phyloP scores from a whole-genome alignment of 2,888 invertebrate genomes.

The Sepioteuthis lessoniana region DNA sequence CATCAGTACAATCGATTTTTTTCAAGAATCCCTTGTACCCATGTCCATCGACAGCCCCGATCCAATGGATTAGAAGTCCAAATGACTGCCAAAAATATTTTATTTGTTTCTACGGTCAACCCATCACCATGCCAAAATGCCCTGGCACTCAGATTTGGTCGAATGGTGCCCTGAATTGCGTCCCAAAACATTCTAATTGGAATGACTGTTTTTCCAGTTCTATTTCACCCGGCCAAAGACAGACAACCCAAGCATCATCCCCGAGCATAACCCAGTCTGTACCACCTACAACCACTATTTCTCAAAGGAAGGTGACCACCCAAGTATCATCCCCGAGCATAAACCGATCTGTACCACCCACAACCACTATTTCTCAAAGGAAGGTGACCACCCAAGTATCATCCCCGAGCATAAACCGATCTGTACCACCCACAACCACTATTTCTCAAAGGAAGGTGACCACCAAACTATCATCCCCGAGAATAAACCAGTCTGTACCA shows the following conservation, averaged over 20 bases:
- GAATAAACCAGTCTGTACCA: neutral
- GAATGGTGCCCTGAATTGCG: constrained; percentile 56
- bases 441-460: too few relatives aligned
- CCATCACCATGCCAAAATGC: constrained; percentile 56
- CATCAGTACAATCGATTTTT: neutral
- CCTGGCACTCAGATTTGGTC: constrained; percentile 58
- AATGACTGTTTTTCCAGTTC: constrained; percentile 54
- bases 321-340: neutral
- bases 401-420: neutral
- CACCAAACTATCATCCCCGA: neutral
- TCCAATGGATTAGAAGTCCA: constrained; percentile 56
- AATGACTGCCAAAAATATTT: constrained; percentile 56
- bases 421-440: neutral
- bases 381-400: neutral
- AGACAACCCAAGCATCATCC: neutral
- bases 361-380: too few relatives aligned
- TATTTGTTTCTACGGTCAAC: constrained; percentile 58
- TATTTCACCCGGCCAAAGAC: neutral
- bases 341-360: neutral
- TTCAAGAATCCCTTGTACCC: constrained; percentile 47
- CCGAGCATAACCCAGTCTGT: neutral
- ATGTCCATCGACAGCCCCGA: constrained; percentile 53
- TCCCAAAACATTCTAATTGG: constrained; percentile 56
- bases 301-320: neutral
- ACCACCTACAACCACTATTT: neutral